Evolutionary conservation across 2,113 vertebrate genomes (phyloP).

Genomic region (Microtus oregoni): DNA sequence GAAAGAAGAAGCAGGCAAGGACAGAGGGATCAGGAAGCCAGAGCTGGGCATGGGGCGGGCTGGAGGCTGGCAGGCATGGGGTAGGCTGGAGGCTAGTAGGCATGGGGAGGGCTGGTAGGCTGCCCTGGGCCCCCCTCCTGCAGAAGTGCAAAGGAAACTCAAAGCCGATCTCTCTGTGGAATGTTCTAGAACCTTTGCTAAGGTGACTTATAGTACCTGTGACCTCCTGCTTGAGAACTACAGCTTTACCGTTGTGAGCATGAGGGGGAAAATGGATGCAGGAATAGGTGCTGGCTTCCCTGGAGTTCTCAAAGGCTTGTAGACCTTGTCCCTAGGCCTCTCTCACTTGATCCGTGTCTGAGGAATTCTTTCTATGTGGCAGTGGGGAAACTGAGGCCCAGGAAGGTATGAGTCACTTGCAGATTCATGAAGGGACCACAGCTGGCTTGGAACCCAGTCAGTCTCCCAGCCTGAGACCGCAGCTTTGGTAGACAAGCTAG

Average conservation of each 20-base stretch:
- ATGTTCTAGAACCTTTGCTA: background rate
- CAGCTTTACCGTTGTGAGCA: rapidly evolving
- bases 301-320: rapidly evolving
- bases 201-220: background rate
- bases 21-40: background rate
- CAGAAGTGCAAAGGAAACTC: background rate
- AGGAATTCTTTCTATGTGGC: too few relatives aligned
- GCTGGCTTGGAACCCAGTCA: too few relatives aligned
- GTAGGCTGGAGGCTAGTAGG: rapidly evolving
- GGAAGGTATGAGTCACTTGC: rapidly evolving
- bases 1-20: too few relatives aligned
- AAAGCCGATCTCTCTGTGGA: background rate
- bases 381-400: background rate
- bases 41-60: background rate
- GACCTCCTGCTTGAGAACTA: background rate
- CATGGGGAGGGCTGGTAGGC: rapidly evolving
- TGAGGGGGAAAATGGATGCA: rapidly evolving
- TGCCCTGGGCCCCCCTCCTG: rapidly evolving
- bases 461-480: rapidly evolving
- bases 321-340: rapidly evolving
- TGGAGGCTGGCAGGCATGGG: background rate
- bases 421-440: rapidly evolving
- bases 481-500: background rate
- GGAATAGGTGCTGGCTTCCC: rapidly evolving
- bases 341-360: rapidly evolving